A percentile compares a stretch with the other conserved stretches of the same genome.
phyloP scores from a whole-genome alignment of 2,888 invertebrate species.

The Caradrina clavipalpis region DNA sequence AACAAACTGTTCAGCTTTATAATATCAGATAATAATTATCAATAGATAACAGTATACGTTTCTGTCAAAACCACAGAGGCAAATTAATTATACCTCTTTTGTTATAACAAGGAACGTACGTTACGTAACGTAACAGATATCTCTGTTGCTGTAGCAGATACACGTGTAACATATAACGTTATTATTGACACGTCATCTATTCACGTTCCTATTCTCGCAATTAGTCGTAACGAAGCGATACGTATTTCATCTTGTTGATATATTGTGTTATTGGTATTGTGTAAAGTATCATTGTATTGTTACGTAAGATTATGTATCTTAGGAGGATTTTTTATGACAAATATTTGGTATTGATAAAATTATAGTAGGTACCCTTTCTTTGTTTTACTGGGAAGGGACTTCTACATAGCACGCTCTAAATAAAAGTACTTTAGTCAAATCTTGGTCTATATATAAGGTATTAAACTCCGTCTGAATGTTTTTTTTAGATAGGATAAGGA shows the following conservation, averaged over 20 bases:
- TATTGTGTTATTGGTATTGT: background rate
- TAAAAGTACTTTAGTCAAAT: no score
- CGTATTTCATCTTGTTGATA: conserved; percentile 33
- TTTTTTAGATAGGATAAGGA: no score
- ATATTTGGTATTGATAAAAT: background rate
- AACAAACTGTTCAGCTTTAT: no score
- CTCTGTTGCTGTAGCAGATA: conserved; percentile 9
- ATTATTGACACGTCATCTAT: conserved; percentile 39
- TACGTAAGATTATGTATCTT: background rate
- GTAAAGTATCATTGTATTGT: conserved; percentile 3
- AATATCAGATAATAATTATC: no score
- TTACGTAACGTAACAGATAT: conserved; percentile 3
- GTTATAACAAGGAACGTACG: background rate
- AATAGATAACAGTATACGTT: no score
- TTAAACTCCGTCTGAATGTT: no score
- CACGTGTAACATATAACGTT: conserved; percentile 8
- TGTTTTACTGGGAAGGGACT: no score
- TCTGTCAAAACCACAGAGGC: background rate
- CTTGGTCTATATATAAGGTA: no score
- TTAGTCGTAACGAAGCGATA: conserved; percentile 46
- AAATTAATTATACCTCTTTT: conserved; percentile 13
- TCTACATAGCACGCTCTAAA: no score
- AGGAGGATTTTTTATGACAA: background rate
- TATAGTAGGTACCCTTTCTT: no score
- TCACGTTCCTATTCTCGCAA: conserved; percentile 28